These are phyloP conservation scores for Drosophila tropicalis DNA, from an alignment of 1,140 invertebrate species.

Conservation along the genomic window DNA sequence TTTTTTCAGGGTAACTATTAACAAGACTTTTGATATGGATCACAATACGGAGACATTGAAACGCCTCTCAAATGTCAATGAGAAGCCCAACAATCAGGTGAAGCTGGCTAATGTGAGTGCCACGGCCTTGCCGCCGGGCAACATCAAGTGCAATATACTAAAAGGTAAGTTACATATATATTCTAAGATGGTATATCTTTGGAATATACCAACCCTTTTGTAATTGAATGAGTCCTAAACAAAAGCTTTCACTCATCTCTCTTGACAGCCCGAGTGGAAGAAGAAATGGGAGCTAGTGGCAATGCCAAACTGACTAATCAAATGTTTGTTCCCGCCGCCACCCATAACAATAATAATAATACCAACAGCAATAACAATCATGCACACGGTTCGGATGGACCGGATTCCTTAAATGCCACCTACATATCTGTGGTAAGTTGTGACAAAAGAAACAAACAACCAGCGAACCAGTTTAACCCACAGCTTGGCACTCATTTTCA, in stretches of 20 bases:
- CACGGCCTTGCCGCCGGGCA: slow-evolving; percentile 91
- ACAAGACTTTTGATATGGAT: slow-evolving; percentile 86
- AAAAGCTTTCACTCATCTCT: neutral
- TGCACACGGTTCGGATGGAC: slow-evolving; percentile 62
- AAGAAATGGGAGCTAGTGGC: slow-evolving; percentile 85
- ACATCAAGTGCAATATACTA: slow-evolving; percentile 97
- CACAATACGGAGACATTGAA: slow-evolving; percentile 85
- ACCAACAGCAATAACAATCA: slow-evolving; percentile 32
- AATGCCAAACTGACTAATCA: slow-evolving; percentile 85
- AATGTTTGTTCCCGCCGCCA: slow-evolving; percentile 84
- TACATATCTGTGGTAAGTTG: slow-evolving; percentile 90
- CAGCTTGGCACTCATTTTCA: slow-evolving; percentile 71
- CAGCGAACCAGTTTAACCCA: slow-evolving; percentile 66
- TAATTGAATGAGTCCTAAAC: neutral
- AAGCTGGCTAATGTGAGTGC: slow-evolving; percentile 85
- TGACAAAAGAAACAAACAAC: slow-evolving; percentile 30
- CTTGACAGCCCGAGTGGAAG: slow-evolving; percentile 85
- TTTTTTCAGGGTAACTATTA: slow-evolving; percentile 84
- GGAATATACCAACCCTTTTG: neutral
- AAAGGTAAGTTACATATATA: slow-evolving; percentile 86
- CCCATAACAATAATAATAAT: slow-evolving; percentile 43
- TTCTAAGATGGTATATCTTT: neutral
- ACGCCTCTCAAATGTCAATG: slow-evolving; percentile 84
- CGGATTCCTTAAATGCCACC: slow-evolving; percentile 85
- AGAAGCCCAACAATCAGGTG: slow-evolving; percentile 88